Conservation (phyloP, 2,888 invertebrate genomes). For the Nezara viridula region DNA sequence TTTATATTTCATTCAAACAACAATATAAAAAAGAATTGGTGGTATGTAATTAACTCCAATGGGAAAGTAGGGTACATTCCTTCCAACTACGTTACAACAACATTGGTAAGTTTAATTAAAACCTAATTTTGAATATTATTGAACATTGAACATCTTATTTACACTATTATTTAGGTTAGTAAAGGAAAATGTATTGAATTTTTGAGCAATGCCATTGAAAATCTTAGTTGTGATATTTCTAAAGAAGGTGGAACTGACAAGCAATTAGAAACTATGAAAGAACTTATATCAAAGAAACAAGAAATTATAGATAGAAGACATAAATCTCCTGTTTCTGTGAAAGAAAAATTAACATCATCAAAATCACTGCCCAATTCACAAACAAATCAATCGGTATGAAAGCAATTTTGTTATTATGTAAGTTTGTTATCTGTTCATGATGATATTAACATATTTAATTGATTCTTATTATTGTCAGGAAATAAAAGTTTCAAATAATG, state of each 20-base stretch:
- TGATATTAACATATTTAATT: neutral
- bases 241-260: slow-evolving; percentile 63
- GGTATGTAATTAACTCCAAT: slow-evolving; percentile 87
- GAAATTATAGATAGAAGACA: slow-evolving; percentile 60
- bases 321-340: slow-evolving; percentile 49
- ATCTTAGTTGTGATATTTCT: slow-evolving; percentile 61
- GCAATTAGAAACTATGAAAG: slow-evolving; percentile 63
- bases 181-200: slow-evolving; percentile 63
- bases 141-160: neutral
- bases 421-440: neutral
- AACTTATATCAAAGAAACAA: slow-evolving; percentile 62
- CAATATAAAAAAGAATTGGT: slow-evolving; percentile 87
- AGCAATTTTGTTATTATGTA: neutral
- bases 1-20: slow-evolving; percentile 85
- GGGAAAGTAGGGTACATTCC: slow-evolving; percentile 88
- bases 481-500: neutral
- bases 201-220: slow-evolving; percentile 61
- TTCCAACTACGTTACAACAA: slow-evolving; percentile 86
- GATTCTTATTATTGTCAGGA: slow-evolving; percentile 12
- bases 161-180: slow-evolving; percentile 59
- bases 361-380: slow-evolving; percentile 62
- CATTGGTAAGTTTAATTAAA: slow-evolving; percentile 75
- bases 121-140: neutral
- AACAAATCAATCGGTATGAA: slow-evolving; percentile 52
- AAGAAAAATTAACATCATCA: slow-evolving; percentile 62